These are phyloP conservation scores for Eutrigla gurnardus DNA, from an alignment of 2,797 vertebrate genomes.

Conservation along the genomic window DNA sequence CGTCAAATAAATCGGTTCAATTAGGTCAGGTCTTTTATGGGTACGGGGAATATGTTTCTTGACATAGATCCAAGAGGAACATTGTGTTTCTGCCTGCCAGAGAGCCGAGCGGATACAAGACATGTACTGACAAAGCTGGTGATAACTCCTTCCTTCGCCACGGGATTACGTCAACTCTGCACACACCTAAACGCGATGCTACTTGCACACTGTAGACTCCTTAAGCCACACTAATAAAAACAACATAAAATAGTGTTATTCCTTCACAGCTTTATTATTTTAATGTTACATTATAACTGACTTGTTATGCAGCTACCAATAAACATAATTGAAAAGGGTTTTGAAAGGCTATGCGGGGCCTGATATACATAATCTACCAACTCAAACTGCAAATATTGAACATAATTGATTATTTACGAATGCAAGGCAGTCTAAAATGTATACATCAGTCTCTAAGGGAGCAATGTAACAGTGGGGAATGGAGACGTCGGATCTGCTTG, in stretches of 20 bases:
- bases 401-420: slow-evolving; percentile 40
- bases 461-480: slow-evolving; percentile 39
- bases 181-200: slow-evolving; percentile 30
- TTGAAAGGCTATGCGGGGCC: slow-evolving; percentile 5
- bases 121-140: slow-evolving; percentile 74
- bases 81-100: slow-evolving; percentile 59
- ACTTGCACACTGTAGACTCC: slow-evolving; percentile 6
- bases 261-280: neutral
- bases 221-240: slow-evolving; percentile 6
- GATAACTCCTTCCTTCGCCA: slow-evolving; percentile 54
- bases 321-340: slow-evolving; percentile 15
- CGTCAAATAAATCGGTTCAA: slow-evolving; percentile 40
- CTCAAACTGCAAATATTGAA: slow-evolving; percentile 31
- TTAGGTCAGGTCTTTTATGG: slow-evolving; percentile 35
- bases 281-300: neutral
- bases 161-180: slow-evolving; percentile 55
- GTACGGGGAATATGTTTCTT: slow-evolving; percentile 43
- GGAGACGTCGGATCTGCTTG: slow-evolving; percentile 40
- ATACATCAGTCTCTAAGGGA: slow-evolving; percentile 48
- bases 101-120: slow-evolving; percentile 52
- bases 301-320: slow-evolving; percentile 13
- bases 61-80: slow-evolving; percentile 62
- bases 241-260: neutral
- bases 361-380: slow-evolving; percentile 12
- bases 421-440: slow-evolving; percentile 41